Conservation (phyloP, 1,140 invertebrate genomes). For the Metaphire vulgaris region DNA sequence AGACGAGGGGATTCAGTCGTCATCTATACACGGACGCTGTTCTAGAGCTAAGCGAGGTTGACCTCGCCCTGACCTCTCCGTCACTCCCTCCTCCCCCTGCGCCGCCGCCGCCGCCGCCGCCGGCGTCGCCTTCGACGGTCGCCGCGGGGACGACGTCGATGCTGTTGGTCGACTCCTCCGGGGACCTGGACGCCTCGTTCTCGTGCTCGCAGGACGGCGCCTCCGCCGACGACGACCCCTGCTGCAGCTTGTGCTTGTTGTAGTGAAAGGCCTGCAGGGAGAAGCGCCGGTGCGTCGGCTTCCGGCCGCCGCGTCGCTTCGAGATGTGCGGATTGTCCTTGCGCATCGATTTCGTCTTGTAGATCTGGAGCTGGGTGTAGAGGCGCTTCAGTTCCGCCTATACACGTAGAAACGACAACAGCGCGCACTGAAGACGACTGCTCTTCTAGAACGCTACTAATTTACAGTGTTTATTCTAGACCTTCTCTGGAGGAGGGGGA, state of each 20-base stretch:
- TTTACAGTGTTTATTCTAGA: no score
- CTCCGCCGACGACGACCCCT: constrained; percentile 43
- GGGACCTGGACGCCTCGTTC: constrained; percentile 51
- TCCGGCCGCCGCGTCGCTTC: constrained; percentile 80
- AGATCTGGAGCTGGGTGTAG: constrained; percentile 73
- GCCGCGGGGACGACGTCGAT: constrained; percentile 41
- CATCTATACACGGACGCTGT: background rate
- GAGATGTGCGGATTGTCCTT: constrained; percentile 92
- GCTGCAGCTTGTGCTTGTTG: constrained; percentile 50
- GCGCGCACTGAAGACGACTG: no score
- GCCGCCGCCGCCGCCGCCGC: no score
- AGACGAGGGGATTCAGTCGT: no score
- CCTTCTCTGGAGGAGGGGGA: no score
- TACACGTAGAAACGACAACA: no score
- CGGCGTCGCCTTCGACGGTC: background rate
- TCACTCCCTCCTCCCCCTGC: no score
- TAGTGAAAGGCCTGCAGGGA: constrained; percentile 62
- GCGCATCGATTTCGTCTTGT: constrained; percentile 81
- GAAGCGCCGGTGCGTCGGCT: constrained; percentile 79
- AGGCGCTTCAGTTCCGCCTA: constrained; percentile 80
- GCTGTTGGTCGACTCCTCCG: constrained; percentile 54
- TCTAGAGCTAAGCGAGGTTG: background rate
- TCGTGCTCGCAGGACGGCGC: constrained; percentile 30
- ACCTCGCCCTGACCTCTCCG: background rate
- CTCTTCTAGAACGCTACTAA: no score